A percentile compares a stretch with the other conserved stretches of the same genome.
phyloP scores from a whole-genome alignment of 2,113 vertebrate species.

The Phasianus colchicus region DNA sequence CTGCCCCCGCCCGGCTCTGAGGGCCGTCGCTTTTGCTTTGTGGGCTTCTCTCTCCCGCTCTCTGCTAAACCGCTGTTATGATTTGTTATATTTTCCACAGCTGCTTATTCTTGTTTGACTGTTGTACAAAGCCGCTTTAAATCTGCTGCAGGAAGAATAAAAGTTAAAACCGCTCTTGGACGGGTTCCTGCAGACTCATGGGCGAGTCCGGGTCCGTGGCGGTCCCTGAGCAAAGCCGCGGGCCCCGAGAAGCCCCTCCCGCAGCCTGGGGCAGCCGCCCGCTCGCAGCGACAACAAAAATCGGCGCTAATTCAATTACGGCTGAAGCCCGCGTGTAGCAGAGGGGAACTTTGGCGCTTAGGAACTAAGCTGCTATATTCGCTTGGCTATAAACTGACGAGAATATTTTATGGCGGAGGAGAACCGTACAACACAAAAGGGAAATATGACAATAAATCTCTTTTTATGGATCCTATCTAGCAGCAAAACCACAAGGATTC shows the following conservation, averaged over 20 bases:
- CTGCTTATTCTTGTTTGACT: conserved; percentile 56
- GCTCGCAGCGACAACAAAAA: neutral
- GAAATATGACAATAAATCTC: conserved; percentile 77
- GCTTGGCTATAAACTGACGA: conserved; percentile 48
- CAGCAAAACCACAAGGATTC: conserved; percentile 61
- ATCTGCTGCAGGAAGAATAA: conserved; percentile 55
- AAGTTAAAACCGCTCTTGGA: neutral
- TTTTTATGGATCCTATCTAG: conserved; percentile 73
- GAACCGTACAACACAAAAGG: conserved; percentile 60
- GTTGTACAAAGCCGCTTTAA: conserved; percentile 57
- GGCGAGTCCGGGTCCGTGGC: neutral
- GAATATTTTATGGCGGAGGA: conserved; percentile 68
- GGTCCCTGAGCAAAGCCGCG: neutral
- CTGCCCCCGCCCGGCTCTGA: neutral
- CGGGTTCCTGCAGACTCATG: neutral
- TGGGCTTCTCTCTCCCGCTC: neutral
- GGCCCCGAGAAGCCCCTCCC: neutral
- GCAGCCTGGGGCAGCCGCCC: neutral
- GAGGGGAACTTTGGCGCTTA: conserved; percentile 63
- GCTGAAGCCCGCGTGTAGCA: conserved; percentile 60
- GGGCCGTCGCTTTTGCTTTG: neutral
- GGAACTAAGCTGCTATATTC: conserved; percentile 70
- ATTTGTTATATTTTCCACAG: conserved; percentile 70
- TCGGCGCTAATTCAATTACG: conserved; percentile 50
- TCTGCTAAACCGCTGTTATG: neutral